A percentile compares a stretch with the other conserved stretches of the same genome.
Conservation (phyloP, 1,140 invertebrate genomes). For the Akabosia matsudoensis region DNA sequence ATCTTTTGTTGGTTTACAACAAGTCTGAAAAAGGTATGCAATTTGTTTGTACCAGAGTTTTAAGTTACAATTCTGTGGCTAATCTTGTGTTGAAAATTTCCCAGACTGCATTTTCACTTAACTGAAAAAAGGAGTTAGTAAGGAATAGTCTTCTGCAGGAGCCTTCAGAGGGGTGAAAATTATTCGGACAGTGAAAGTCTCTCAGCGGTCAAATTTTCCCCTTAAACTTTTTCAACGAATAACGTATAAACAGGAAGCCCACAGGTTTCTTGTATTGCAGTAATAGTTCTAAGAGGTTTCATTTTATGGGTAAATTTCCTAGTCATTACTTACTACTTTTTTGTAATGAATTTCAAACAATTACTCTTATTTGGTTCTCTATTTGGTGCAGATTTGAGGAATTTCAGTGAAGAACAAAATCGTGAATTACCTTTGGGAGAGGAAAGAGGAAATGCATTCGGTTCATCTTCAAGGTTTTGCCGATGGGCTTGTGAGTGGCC, state of each 20-base stretch:
- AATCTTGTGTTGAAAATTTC: too few species aligned
- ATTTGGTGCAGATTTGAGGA: slow-evolving; percentile 35
- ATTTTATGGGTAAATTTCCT: slow-evolving; percentile 33
- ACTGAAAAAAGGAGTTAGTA: too few species aligned
- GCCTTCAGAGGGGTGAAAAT: too few species aligned
- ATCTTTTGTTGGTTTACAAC: too few species aligned
- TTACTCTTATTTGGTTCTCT: slow-evolving; percentile 17
- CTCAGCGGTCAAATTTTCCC: too few species aligned
- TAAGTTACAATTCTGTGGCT: too few species aligned
- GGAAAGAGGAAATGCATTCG: slow-evolving; percentile 40
- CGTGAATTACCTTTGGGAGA: slow-evolving; percentile 44
- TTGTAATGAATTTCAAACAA: too few species aligned
- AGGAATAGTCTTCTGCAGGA: too few species aligned
- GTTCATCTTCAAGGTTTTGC: slow-evolving; percentile 51
- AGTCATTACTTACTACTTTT: not conserved
- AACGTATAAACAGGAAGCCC: not conserved
- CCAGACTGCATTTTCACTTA: too few species aligned
- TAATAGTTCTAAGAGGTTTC: slow-evolving; percentile 19
- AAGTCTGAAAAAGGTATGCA: too few species aligned
- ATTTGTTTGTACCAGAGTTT: too few species aligned
- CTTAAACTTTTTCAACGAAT: not conserved
- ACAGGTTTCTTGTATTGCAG: slow-evolving; percentile 6
- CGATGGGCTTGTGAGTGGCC: slow-evolving; percentile 85
- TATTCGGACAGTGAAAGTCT: too few species aligned
- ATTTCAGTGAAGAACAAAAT: slow-evolving; percentile 43